A percentile compares a stretch with the other conserved stretches of the same genome.
Evolutionary conservation across 2,113 vertebrate genomes (phyloP).

Genomic region (Hemiprocne comata): DNA sequence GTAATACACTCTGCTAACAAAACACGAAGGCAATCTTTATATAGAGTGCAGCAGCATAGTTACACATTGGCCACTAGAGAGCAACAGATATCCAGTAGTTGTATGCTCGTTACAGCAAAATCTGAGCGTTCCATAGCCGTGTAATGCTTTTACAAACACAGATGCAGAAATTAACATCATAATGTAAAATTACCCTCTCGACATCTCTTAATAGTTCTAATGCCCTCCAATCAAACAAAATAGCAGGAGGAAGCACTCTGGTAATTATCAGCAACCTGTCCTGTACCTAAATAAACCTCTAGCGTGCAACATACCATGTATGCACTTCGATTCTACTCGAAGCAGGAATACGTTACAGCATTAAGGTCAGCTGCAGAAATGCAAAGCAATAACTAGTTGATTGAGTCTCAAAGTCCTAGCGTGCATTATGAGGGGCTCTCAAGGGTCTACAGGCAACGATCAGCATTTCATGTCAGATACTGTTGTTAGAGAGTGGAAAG

Average conservation of each 20-base stretch:
- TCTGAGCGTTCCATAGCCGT: neutral
- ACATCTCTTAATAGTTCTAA: neutral
- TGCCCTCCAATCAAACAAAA: neutral
- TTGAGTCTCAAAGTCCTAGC: neutral
- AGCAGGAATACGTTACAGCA: neutral
- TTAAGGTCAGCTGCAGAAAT: neutral
- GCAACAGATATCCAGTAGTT: neutral
- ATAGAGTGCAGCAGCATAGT: neutral
- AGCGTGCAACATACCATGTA: neutral
- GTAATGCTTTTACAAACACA: neutral
- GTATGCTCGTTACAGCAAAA: neutral
- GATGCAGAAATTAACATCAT: neutral
- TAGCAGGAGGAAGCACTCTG: neutral
- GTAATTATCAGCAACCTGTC: neutral
- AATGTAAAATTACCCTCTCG: neutral
- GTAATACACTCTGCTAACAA: neutral
- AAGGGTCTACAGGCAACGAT: neutral
- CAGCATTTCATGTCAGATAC: neutral
- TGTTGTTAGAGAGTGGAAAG: neutral
- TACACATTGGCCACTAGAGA: neutral
- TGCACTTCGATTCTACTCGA: neutral
- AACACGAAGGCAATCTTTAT: neutral
- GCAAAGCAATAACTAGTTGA: neutral
- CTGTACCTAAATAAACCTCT: neutral
- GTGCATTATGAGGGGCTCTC: neutral